Conservation (phyloP, 35 echinoderm and acorn worm species). For the Ophiothrix spiculata region DNA sequence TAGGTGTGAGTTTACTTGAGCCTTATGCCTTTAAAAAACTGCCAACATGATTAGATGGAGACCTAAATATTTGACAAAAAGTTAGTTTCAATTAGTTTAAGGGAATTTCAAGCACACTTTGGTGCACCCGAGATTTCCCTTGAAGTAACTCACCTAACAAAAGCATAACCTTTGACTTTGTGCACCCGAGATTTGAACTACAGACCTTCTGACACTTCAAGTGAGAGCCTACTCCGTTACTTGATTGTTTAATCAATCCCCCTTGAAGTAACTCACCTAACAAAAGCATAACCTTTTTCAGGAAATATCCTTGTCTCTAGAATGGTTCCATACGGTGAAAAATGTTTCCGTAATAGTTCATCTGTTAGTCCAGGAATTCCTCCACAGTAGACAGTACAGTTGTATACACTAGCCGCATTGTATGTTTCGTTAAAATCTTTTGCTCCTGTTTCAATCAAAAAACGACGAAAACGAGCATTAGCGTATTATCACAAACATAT, state of each 20-base stretch:
- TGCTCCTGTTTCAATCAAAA: not conserved
- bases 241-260: not conserved
- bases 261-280: constrained; percentile 37
- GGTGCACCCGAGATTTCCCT: no score
- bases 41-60: no score
- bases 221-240: not conserved
- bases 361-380: constrained; percentile 42
- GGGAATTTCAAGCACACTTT: no score
- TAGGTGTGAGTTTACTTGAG: no score
- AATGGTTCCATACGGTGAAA: constrained; percentile 36
- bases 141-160: no score
- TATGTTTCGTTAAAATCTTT: constrained; percentile 18
- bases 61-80: no score
- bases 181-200: no score
- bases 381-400: constrained; percentile 46
- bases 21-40: no score
- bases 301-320: constrained; percentile 43
- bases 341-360: constrained; percentile 30
- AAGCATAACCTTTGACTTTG: no score
- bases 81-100: no score
- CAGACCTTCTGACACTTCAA: not conserved
- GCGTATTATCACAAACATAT: no score
- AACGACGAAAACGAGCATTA: no score
- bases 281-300: constrained; percentile 52
- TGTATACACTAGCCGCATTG: constrained; percentile 29